A percentile compares a stretch with the other conserved stretches of the same genome.
These are phyloP conservation scores for Gryllus bimaculatus DNA, from an alignment of 1,140 invertebrate genomes.

Conservation along the genomic window DNA sequence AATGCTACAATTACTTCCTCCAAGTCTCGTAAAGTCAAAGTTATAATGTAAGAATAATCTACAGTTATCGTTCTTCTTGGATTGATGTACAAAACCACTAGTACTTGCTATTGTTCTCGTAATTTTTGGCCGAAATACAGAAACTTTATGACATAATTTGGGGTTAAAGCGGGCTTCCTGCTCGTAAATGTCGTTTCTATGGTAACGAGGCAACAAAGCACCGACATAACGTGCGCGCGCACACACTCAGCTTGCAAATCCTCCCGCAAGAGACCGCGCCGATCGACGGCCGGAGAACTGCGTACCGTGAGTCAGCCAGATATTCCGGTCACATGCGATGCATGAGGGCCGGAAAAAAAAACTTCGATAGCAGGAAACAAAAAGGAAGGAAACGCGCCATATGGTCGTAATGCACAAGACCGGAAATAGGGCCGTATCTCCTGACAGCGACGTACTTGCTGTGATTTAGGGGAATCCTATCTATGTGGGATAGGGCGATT, in stretches of 20 bases:
- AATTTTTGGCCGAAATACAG: too few relatives aligned
- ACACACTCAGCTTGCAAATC: neutral
- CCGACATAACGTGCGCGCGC: neutral
- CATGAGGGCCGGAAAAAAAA: neutral
- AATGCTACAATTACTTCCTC: too few relatives aligned
- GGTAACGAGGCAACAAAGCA: neutral
- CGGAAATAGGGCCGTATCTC: neutral
- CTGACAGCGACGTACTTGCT: neutral
- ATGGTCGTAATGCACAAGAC: conserved; percentile 3
- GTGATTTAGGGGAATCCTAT: neutral
- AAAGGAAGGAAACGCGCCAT: neutral
- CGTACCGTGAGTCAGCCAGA: neutral
- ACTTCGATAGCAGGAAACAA: neutral
- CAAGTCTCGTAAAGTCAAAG: too few relatives aligned
- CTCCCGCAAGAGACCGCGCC: neutral
- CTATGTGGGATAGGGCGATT: neutral
- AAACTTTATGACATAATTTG: neutral
- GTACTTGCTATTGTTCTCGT: too few relatives aligned
- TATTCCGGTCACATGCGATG: neutral
- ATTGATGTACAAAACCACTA: too few relatives aligned
- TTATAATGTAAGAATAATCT: too few relatives aligned
- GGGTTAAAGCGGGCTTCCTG: neutral
- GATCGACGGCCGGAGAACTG: neutral
- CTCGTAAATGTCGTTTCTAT: neutral
- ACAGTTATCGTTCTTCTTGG: too few relatives aligned